Evolutionary conservation across 2,888 invertebrate species (phyloP), one percentile per base, ranked within the genome.

Genomic region (Parthenolecanium corni): DNA sequence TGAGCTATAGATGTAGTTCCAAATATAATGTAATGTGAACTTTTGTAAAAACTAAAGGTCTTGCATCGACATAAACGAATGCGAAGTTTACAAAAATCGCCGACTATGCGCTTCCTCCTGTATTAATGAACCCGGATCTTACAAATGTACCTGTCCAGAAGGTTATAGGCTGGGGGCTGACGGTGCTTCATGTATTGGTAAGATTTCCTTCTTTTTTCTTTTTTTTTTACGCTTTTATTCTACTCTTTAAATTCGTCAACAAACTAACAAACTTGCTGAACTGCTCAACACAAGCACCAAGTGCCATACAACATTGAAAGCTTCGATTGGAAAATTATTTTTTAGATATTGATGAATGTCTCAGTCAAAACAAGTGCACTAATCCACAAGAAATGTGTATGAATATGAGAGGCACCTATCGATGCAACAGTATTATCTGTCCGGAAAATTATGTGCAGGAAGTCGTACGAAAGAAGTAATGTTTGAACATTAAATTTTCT

Each of bases 371-470:
- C 5, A 21, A 64, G 4, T 68, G 68, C 52, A 46, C 18, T 9
- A 77, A 77, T n/a, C 73, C 79, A 0, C 83, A 86, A 66, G 82
- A 86, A 68, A 81, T 89, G 53, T 97, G 97, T 71, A 84, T 93
- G 68, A 97, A 97, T 74, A 89, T 86, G 1, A 78, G 90, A 64
- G 97, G 97, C 1, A 80, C 86, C 64, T 89, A 82, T 76, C 85
- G 89, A 70, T 97, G 96, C 72, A 89, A 90, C 69, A 78, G 78
- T 18, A 86, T 96, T 66, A 77, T 80, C 51, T 97, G 97, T 72
- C 95, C 95, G 0, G 71, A 78, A 0, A 89, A 91, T 52, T 97
- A 95, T 74, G 76, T 81, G 23, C 81, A 82, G 58, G 93, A 95
- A 69, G 73, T 76, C 0, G 79, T 80, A 58, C 83, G 85, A 65